These are phyloP conservation scores for Clistopyga incitator DNA, from an alignment of 2,888 invertebrate genomes.

Conservation along the genomic window DNA sequence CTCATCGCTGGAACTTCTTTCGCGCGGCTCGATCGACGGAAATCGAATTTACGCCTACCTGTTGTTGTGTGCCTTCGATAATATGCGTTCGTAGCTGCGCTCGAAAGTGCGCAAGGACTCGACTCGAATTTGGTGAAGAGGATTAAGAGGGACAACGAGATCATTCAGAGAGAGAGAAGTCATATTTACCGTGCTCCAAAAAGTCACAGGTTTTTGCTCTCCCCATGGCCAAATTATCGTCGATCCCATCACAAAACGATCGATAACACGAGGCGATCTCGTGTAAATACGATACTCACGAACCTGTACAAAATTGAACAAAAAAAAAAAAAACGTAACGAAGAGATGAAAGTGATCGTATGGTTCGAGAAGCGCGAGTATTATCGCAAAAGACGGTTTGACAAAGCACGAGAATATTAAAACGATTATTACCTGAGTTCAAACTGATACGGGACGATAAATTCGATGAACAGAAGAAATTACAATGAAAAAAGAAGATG, in stretches of 20 bases:
- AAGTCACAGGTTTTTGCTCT: constrained; percentile 7
- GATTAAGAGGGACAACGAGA: not conserved
- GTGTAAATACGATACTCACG: constrained; percentile 61
- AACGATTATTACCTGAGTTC: constrained; percentile 52
- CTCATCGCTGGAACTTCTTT: constrained; percentile 39
- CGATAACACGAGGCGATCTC: constrained; percentile 51
- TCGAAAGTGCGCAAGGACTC: not conserved
- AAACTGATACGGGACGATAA: constrained; percentile 41
- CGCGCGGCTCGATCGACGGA: constrained; percentile 46
- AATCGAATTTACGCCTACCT: constrained; percentile 43
- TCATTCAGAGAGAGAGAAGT: not conserved
- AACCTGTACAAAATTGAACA: constrained; percentile 62
- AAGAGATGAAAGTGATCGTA: constrained; percentile 71
- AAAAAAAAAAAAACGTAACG: constrained; percentile 43
- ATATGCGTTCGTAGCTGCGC: not conserved
- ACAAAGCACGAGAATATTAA: constrained; percentile 18
- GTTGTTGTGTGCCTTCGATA: not conserved
- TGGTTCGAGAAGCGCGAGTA: constrained; percentile 70
- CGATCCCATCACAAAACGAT: constrained; percentile 37
- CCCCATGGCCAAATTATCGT: constrained; percentile 24
- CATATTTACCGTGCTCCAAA: not conserved
- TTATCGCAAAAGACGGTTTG: constrained; percentile 12
- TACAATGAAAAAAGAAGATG: constrained; percentile 63
- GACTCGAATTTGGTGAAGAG: constrained; percentile 19
- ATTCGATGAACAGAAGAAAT: constrained; percentile 53